Evolutionary conservation across 2,113 vertebrate species (phyloP), one percentile per base, ranked within the genome.

Genomic region (Gambusia affinis): DNA sequence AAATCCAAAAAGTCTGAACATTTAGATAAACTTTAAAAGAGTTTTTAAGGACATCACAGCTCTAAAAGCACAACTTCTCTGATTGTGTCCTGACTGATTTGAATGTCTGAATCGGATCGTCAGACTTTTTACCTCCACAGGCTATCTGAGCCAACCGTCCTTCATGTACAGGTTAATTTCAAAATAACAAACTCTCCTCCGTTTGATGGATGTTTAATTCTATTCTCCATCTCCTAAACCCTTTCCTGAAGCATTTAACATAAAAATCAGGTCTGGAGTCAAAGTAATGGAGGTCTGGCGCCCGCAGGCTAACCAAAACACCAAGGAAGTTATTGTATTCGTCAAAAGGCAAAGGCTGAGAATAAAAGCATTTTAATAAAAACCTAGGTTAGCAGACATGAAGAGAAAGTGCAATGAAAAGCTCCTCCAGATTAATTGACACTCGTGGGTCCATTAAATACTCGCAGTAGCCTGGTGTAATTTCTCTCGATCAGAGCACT

Each of bases 401-500:
- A 88, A 89, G 83, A 86, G 82, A 84, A 87, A 84, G 79, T 35
- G 33, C 67, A 72, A 78, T 85, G 84, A 87, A 88, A 88, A 86
- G 87, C 90, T 88, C 75, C 88, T 89, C 85, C 27, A 78, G 81
- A 80, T 90, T 89, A 90, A 92, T 84, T 85, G 88, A 89, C 90
- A 87, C 86, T 87, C 64, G 78, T 72, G 84, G 88, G 87, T 89
- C 88, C 88, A 91, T 90, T 91, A 91, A 89, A 89, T 88, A 79
- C 84, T 86, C 17, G 78, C 84, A 64, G 47, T 70, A 77, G 85
- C 70, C 82, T 14, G 57, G 74, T 80, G 83, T 86, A 78, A 84
- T 86, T 88, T 80, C 85, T 87, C 87, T 87, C 85, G 66, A 87
- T 89, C 86, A 64, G 79, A 73, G 79, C 86, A 81, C 87, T 85